Evolutionary conservation across 2,888 invertebrate genomes (phyloP).

Genomic region (Meiosimyza platycephala): DNA sequence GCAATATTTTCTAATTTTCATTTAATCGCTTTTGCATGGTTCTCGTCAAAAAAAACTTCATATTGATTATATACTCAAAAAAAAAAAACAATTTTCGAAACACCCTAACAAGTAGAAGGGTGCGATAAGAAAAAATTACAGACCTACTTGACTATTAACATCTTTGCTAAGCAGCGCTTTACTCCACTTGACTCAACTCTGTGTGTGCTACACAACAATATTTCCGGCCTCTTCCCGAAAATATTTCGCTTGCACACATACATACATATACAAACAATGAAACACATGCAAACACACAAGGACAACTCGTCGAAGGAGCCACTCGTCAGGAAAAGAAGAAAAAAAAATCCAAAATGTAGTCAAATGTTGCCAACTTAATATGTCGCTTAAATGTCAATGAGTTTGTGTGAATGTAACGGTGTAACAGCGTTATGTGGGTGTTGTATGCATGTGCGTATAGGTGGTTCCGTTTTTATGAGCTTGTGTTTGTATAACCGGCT

Average conservation of each 20-base stretch:
- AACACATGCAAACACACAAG: not conserved
- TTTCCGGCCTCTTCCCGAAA: not conserved
- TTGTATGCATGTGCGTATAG: not conserved
- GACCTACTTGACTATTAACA: too few species aligned
- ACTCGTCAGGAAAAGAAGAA: not conserved
- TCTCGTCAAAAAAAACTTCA: too few species aligned
- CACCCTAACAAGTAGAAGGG: too few species aligned
- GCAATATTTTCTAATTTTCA: too few species aligned
- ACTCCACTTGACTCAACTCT: too few species aligned
- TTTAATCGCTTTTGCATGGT: too few species aligned
- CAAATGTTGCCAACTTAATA: constrained; percentile 22
- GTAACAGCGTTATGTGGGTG: too few species aligned
- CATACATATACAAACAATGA: constrained; percentile 5
- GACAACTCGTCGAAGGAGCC: not conserved
- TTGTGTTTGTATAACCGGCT: not conserved
- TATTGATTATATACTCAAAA: too few species aligned
- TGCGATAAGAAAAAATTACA: too few species aligned
- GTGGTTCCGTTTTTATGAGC: not conserved
- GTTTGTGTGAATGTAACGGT: not conserved
- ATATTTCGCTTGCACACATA: not conserved
- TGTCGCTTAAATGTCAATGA: constrained; percentile 19
- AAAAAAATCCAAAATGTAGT: constrained; percentile 15
- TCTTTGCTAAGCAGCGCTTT: too few species aligned
- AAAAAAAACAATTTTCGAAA: too few species aligned
- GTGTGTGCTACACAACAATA: too few species aligned